Percentiles rank a stretch among this genome's conserved stretches.
phyloP scores from a whole-genome alignment of 2,113 vertebrate genomes.

The Petrocephalus zakoni region DNA sequence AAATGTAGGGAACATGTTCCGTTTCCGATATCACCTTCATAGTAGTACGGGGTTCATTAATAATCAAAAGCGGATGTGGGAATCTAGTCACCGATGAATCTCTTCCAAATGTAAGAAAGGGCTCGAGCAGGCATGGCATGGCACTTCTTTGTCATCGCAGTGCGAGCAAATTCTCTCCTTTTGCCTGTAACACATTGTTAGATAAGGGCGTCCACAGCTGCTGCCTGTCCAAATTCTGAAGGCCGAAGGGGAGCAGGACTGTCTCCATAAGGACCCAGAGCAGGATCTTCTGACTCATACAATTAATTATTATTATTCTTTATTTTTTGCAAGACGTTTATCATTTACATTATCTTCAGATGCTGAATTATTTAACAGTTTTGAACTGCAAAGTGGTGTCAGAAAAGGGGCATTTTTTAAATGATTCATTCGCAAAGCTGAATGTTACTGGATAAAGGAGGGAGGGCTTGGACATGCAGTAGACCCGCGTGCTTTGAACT shows the following conservation, averaged over 20 bases:
- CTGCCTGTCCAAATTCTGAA: not conserved
- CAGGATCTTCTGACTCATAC: not conserved
- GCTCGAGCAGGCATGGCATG: not conserved
- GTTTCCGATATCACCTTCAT: not conserved
- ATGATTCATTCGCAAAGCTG: conserved; percentile 7
- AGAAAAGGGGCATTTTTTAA: not conserved
- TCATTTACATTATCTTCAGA: not conserved
- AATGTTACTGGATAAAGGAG: not conserved
- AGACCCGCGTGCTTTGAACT: not conserved
- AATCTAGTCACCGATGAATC: not conserved
- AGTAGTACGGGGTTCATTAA: not conserved
- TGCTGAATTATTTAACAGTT: not conserved
- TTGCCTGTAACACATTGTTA: not conserved
- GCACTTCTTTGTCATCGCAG: not conserved
- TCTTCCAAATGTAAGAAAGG: not conserved
- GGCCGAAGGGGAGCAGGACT: not conserved
- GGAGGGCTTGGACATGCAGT: not conserved
- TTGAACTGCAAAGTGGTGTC: not conserved
- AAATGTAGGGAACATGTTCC: not conserved
- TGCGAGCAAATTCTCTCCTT: not conserved
- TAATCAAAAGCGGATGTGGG: not conserved
- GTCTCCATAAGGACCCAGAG: not conserved
- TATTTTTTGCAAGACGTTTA: not conserved
- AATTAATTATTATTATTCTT: not conserved
- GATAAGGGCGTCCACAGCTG: not conserved